Conservation (phyloP, 2,888 invertebrate genomes). For the Atethmia centrago region DNA sequence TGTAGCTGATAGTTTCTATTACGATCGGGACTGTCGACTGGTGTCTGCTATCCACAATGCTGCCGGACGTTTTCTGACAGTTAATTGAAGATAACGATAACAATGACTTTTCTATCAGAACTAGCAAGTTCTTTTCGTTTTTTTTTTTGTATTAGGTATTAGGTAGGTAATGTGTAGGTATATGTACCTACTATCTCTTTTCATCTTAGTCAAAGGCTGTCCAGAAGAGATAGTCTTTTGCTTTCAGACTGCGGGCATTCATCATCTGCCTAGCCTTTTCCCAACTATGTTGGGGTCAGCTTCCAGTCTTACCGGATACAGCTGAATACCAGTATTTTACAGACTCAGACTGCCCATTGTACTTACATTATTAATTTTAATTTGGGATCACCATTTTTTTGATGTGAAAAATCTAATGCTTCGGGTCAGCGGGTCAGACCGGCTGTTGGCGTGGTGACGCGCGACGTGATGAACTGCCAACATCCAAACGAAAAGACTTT, state of each 20-base stretch:
- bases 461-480: neutral
- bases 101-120: neutral
- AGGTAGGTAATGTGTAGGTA: neutral
- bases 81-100: neutral
- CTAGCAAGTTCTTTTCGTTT: neutral
- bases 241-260: neutral
- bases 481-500: too few relatives aligned
- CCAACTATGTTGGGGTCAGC: too few relatives aligned
- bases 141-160: too few relatives aligned
- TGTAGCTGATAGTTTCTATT: slow-evolving; percentile 24
- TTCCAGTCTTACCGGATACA: too few relatives aligned
- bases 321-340: too few relatives aligned
- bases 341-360: too few relatives aligned
- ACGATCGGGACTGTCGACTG: neutral
- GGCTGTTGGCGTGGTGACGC: neutral
- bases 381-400: neutral
- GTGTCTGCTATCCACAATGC: neutral
- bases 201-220: neutral
- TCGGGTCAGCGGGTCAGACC: neutral
- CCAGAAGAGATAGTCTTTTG: neutral
- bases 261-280: too few relatives aligned
- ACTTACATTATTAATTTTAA: neutral
- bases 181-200: neutral
- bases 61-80: slow-evolving; percentile 14
- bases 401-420: neutral